These are phyloP conservation scores for Micrastur ruficollis DNA, from an alignment of 2,797 vertebrate species.

Conservation along the genomic window DNA sequence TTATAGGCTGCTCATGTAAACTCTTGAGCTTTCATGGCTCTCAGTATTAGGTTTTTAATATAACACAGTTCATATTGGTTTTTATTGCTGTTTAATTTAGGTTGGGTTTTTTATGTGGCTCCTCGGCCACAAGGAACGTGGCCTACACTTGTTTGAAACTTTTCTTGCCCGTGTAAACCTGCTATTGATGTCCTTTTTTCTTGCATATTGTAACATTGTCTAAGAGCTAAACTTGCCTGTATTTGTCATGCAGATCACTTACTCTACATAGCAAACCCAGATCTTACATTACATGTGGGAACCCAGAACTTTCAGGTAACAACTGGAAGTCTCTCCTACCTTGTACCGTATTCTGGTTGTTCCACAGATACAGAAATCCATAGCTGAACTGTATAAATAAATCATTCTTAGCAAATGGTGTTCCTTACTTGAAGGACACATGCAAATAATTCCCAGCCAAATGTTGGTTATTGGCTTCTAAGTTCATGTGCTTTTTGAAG, in stretches of 20 bases:
- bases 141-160: not conserved
- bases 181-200: not conserved
- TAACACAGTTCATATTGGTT: not conserved
- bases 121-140: not conserved
- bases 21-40: not conserved
- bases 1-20: slow-evolving; percentile 2
- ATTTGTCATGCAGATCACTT: not conserved
- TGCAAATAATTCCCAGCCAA: slow-evolving; percentile 25
- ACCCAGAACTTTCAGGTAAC: not conserved
- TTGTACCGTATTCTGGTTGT: not conserved
- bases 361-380: not conserved
- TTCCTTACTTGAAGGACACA: not conserved
- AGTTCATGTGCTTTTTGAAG: not conserved
- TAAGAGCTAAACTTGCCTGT: not conserved
- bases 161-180: not conserved
- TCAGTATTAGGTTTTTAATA: slow-evolving; percentile 13
- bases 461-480: not conserved
- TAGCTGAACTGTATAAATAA: not conserved
- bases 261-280: not conserved
- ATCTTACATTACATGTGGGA: not conserved
- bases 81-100: not conserved
- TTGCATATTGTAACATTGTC: not conserved
- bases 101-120: not conserved
- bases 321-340: not conserved
- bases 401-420: not conserved